A percentile compares a stretch with the other conserved stretches of the same genome.
These are phyloP conservation scores for Melinaea menophilus DNA, from an alignment of 2,888 invertebrate genomes.

Conservation along the genomic window DNA sequence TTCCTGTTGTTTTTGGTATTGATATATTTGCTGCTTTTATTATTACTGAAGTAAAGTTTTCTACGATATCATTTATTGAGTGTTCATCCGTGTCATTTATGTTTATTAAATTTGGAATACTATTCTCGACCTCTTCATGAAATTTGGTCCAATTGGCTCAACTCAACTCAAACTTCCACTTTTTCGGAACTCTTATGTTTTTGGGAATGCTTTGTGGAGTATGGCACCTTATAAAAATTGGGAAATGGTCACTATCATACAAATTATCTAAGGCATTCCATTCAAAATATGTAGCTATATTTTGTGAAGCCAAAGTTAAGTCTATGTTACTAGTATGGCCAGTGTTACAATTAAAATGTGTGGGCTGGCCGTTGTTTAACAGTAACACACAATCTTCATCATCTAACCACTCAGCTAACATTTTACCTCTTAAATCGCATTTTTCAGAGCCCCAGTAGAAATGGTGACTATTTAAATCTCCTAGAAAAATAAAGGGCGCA, in stretches of 20 bases:
- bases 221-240: constrained; percentile 16
- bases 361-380: constrained; percentile 20
- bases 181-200: constrained; percentile 3
- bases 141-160: constrained; percentile 16
- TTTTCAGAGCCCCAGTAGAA: constrained; percentile 26
- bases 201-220: not conserved
- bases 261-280: constrained; percentile 31
- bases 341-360: constrained; percentile 21
- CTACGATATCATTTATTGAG: not conserved
- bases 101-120: constrained; percentile 8
- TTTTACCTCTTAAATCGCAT: constrained; percentile 23
- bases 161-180: constrained; percentile 16
- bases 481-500: constrained; percentile 13
- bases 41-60: constrained; percentile 1
- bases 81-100: not conserved
- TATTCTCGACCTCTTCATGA: constrained; percentile 10
- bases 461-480: constrained; percentile 22
- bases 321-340: constrained; percentile 23
- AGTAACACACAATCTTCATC: constrained; percentile 11
- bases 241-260: constrained; percentile 29
- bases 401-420: constrained; percentile 19
- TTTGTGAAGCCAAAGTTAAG: constrained; percentile 27
- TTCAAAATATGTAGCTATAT: constrained; percentile 30
- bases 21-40: not conserved
- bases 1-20: constrained; percentile 12